Percentiles rank a stretch among this genome's conserved stretches.
phyloP scores from a whole-genome alignment of 2,888 invertebrate species.

The Hydrotaea diabolus region DNA sequence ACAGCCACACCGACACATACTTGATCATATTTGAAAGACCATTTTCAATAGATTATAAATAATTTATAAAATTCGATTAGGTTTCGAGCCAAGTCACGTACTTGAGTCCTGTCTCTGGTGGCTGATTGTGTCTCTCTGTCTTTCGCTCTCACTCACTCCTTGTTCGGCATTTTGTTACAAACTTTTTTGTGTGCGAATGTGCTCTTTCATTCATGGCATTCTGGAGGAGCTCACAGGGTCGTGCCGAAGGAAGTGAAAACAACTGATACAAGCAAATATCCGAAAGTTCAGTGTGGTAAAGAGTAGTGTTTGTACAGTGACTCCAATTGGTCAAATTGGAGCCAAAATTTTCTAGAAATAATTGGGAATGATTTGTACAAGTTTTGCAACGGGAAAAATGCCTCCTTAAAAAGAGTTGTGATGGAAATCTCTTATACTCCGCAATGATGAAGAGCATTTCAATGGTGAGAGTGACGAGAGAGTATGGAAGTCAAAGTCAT shows the following conservation, averaged over 20 bases:
- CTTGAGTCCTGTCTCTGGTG: constrained; percentile 56
- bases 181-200: constrained; percentile 1
- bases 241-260: neutral
- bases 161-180: constrained; percentile 21
- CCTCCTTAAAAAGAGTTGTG: too few relatives aligned
- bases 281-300: neutral
- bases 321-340: neutral
- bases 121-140: neutral
- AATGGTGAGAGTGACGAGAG: too few relatives aligned
- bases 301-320: neutral
- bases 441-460: too few relatives aligned
- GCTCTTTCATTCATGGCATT: neutral
- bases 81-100: constrained; percentile 77
- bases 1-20: neutral
- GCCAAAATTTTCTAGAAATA: too few relatives aligned
- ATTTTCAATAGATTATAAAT: constrained; percentile 65
- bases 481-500: too few relatives aligned
- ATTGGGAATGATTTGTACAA: too few relatives aligned
- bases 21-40: constrained; percentile 43
- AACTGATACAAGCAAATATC: neutral
- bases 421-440: too few relatives aligned
- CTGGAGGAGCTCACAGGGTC: neutral
- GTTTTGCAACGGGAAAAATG: too few relatives aligned
- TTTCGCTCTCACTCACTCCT: neutral
- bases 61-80: constrained; percentile 77